Evolutionary conservation across 2,113 vertebrate genomes (phyloP), one percentile per base, ranked within the genome.

Genomic region (Limanda limanda): DNA sequence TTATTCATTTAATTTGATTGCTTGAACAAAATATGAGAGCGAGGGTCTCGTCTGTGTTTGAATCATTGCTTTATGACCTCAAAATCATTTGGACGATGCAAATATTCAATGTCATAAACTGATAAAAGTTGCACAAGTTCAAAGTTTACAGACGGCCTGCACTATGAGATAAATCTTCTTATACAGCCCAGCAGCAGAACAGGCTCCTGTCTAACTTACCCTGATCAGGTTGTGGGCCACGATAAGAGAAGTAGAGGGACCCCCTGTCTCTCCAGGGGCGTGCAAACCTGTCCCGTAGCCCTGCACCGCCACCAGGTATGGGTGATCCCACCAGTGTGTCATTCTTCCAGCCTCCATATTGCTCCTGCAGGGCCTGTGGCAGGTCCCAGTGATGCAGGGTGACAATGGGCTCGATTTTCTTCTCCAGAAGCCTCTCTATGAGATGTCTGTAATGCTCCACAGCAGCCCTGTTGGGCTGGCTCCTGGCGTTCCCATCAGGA

Each of bases 351-450:
- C 98, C 98, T n/a, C 96, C 96, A 0, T 95, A 94, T 13, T 81
- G 74, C 64, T 97, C 95, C 78, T 99, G 97, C 52, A 99, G 89
- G 1, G 71, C 88, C 85, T 94, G 93, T 37, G 98, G 98, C 73
- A 99, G 84, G 87, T 99, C 98, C 97, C 97, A 99, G 75, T 99
- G 97, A 90, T 96, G 95, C 4, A 99, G 93, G 0, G 97, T 97
- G 37, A 98, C 93, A 0, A 99, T 1, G 0, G 98, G 98, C 47
- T 95, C 85, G 7, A 98, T 94, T 24, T 88, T 87, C 69, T 94
- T 95, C 23, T 91, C 82, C 5, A 92, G 63, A 0, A 99, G 93
- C 18, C 85, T 91, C 42, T 96, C 85, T n/a, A 99, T 94, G 37
- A 98, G 94, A 2, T 42, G 55, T 2, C 91, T 94, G 64, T 99